Evolutionary conservation across 2,888 invertebrate genomes (phyloP), one percentile per base, ranked within the genome.

Genomic region (Baccha elongata): DNA sequence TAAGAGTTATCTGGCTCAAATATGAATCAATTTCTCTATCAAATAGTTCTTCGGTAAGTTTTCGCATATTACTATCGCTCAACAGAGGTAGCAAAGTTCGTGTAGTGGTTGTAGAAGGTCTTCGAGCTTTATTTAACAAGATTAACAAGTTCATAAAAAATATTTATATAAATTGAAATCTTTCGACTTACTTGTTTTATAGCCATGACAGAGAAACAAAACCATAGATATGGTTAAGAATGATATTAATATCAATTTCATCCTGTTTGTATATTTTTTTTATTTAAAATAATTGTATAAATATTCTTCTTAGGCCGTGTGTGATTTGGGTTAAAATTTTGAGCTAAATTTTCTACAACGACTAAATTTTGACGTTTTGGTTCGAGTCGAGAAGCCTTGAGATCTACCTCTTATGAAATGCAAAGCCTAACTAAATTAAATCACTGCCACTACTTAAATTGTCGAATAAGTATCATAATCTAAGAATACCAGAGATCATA

Each of bases 1-100:
- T 95, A 1, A 96, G 87, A 0, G 92, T 93, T n/a, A 96, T 91
- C 85, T 93, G 92, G 87, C 91, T 93, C 5, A 94, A 93, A 35
- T 94, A 94, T 88, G 95, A 96, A 88, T 95, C 96, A 7, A 8
- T 32, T 87, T 96, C 96, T 88, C 94, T 94, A 68, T 92, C 92
- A 72, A 95, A 92, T 21, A 96, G 90, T 60, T 93, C 93, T 90
- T 96, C 96, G 11, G 95, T 94, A 60, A 96, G 91, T 46, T 93
- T 92, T 86, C 93, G 92, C 48, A 95, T 88, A 89, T 95, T 94
- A 85, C 91, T 91, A 86, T 95, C 94, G 65, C 92, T 93, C 21
- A 93, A 91, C 40, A 92, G 87, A 19, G 92, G 17, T 10, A 35
- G 13, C 15, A 5, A 8, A 32, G 4, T 5, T 23, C 3, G 23